phyloP scores from a whole-genome alignment of 2,113 vertebrate genomes.

The Perca schrenkii region DNA sequence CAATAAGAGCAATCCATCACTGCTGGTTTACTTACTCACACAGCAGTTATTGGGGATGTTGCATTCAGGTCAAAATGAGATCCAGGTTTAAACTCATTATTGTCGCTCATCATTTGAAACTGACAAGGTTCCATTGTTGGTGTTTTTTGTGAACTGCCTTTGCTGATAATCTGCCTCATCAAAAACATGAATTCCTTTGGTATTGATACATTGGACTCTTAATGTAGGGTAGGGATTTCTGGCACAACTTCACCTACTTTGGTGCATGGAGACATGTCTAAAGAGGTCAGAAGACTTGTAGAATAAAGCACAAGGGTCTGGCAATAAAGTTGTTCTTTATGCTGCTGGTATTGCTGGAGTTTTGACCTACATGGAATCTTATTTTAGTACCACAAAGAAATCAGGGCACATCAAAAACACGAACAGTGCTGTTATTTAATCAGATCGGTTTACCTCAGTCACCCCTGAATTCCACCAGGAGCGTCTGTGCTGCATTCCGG shows the following conservation, averaged over 20 bases:
- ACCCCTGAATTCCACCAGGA: too few relatives aligned
- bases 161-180: not conserved
- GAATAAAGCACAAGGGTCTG: too few relatives aligned
- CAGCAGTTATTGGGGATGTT: not conserved
- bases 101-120: not conserved
- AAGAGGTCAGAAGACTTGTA: too few relatives aligned
- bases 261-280: too few relatives aligned
- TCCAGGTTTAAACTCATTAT: not conserved
- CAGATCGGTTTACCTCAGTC: too few relatives aligned
- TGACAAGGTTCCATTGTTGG: not conserved
- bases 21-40: not conserved
- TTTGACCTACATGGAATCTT: too few relatives aligned
- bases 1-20: constrained; percentile 33
- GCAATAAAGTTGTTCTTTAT: too few relatives aligned
- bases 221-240: not conserved
- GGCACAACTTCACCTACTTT: not conserved
- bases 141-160: not conserved
- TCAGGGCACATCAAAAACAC: too few relatives aligned
- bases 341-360: too few relatives aligned
- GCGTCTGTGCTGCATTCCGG: too few relatives aligned
- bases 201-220: not conserved
- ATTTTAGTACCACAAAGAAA: too few relatives aligned
- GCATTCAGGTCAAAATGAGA: constrained; percentile 2
- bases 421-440: too few relatives aligned
- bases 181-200: not conserved